phyloP scores from a whole-genome alignment of 2,113 vertebrate genomes.

The Lasiurus cinereus region DNA sequence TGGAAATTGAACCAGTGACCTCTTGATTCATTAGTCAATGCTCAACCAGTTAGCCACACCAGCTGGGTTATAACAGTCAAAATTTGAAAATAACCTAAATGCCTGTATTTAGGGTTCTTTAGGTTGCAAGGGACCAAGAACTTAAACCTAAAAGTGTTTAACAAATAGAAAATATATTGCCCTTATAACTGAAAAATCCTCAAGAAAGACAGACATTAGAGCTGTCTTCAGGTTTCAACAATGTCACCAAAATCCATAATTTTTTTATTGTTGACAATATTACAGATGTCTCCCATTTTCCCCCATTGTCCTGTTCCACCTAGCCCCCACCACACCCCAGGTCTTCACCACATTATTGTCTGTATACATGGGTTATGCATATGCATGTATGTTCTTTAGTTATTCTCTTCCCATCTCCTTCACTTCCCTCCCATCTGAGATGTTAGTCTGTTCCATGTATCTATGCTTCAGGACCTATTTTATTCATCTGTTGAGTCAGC shows the following conservation, averaged over 20 bases:
- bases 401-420: background rate
- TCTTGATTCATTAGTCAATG: too few relatives aligned
- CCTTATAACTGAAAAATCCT: background rate
- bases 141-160: background rate
- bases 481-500: background rate
- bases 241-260: background rate
- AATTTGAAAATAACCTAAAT: constrained; percentile 30
- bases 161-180: constrained; percentile 8
- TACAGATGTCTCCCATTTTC: background rate
- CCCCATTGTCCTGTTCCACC: background rate
- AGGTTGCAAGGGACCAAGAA: constrained; percentile 13
- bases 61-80: background rate
- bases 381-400: background rate
- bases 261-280: background rate
- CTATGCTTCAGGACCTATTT: background rate
- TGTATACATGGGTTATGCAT: background rate
- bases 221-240: background rate
- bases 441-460: background rate
- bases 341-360: background rate
- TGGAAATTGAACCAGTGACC: too few relatives aligned
- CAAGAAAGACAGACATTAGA: background rate
- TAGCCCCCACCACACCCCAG: background rate
- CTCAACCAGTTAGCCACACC: too few relatives aligned
- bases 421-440: background rate
- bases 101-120: background rate